Conservation (phyloP, 2,113 vertebrate species). For the Amia ocellicauda region DNA sequence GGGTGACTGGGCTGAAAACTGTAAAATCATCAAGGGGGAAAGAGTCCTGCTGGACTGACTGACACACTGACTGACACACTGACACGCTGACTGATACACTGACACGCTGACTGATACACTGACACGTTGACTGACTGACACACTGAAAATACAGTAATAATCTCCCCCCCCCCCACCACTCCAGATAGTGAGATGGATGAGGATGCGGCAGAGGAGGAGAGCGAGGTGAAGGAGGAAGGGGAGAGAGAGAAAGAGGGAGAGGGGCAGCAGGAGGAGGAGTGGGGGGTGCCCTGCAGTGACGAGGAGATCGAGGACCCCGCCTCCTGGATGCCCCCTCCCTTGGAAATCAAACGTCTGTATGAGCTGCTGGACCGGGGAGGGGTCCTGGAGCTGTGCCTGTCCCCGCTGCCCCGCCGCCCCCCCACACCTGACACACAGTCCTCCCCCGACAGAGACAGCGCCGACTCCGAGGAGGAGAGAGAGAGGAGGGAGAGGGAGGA, state of each 20-base stretch:
- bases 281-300: conserved; percentile 81
- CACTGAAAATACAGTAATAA: too few relatives aligned
- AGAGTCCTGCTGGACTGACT: too few relatives aligned
- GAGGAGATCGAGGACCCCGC: conserved; percentile 78
- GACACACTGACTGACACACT: too few relatives aligned
- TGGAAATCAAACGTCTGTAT: conserved; percentile 82
- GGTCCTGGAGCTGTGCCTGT: conserved; percentile 72
- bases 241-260: conserved; percentile 14
- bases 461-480: conserved; percentile 61
- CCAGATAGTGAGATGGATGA: conserved; percentile 12
- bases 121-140: too few relatives aligned
- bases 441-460: conserved; percentile 63
- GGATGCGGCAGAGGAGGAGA: conserved; percentile 35
- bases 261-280: conserved; percentile 55
- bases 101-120: too few relatives aligned
- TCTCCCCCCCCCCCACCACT: too few relatives aligned
- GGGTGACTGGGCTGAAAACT: too few relatives aligned
- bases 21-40: too few relatives aligned
- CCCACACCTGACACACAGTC: conserved; percentile 77
- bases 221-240: conserved; percentile 18
- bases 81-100: too few relatives aligned
- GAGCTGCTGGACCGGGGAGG: conserved; percentile 74
- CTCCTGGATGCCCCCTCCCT: conserved; percentile 75
- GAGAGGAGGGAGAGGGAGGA: conserved; percentile 65
- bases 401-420: conserved; percentile 73